These are phyloP conservation scores for Nowickia ferox DNA, from an alignment of 2,888 invertebrate species.

Conservation along the genomic window DNA sequence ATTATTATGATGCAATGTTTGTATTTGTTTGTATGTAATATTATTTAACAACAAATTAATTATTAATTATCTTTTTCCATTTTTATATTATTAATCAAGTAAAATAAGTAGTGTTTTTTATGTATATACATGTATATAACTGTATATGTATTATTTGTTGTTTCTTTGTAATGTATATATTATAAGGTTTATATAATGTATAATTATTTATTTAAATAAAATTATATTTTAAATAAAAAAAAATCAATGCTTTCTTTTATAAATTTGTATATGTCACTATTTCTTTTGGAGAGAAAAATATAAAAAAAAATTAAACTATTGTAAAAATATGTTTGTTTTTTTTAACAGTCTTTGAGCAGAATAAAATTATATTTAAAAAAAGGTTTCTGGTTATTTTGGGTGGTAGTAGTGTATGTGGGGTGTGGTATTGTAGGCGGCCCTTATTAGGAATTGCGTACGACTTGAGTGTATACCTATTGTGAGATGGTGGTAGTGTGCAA, in stretches of 20 bases:
- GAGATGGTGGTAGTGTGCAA: no score
- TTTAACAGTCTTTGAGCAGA: conserved; percentile 55
- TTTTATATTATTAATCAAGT: conserved; percentile 24
- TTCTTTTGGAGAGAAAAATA: conserved; percentile 26
- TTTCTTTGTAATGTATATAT: conserved; percentile 29
- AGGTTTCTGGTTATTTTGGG: neutral
- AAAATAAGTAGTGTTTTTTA: conserved; percentile 49
- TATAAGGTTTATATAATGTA: conserved; percentile 32
- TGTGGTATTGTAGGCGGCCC: neutral
- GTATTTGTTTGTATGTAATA: conserved; percentile 55
- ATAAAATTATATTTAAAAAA: conserved; percentile 24
- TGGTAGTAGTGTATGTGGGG: neutral
- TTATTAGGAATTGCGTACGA: neutral
- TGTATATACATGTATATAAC: conserved; percentile 39
- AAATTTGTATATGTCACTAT: conserved; percentile 57
- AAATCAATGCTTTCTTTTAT: conserved; percentile 45
- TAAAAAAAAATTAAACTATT: conserved; percentile 56
- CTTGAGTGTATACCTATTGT: neutral
- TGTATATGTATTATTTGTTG: conserved; percentile 39
- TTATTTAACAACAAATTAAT: conserved; percentile 55
- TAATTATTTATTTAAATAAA: conserved; percentile 43
- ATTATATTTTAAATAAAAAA: conserved; percentile 39
- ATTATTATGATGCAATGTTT: conserved; percentile 48
- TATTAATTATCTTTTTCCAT: conserved; percentile 14
- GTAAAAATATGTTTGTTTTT: conserved; percentile 44